Evolutionary conservation across 2,797 vertebrate genomes (phyloP).

Genomic region (Pampus argenteus): DNA sequence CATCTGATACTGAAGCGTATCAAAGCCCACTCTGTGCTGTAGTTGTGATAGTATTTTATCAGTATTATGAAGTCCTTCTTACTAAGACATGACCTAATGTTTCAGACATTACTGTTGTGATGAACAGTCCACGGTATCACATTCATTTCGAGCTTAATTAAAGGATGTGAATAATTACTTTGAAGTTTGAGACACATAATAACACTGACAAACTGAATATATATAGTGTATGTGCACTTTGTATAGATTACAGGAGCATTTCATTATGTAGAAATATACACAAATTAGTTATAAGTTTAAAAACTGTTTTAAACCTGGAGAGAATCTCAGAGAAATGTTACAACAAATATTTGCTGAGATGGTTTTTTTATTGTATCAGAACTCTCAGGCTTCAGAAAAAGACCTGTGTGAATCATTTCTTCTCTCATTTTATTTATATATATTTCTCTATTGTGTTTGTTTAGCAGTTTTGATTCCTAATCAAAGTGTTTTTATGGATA

Average conservation of each 20-base stretch:
- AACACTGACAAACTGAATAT: conserved; percentile 6
- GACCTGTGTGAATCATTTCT: conserved; percentile 22
- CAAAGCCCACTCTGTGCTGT: conserved; percentile 33
- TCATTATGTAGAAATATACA: conserved; percentile 6
- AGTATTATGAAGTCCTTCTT: conserved; percentile 29
- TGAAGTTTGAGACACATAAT: conserved; percentile 16
- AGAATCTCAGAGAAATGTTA: conserved; percentile 12
- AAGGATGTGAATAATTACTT: conserved; percentile 4
- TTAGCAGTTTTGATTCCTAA: conserved; percentile 39
- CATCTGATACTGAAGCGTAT: conserved; percentile 37
- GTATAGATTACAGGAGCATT: conserved; percentile 6
- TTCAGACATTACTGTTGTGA: conserved; percentile 25
- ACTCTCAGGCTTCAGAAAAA: conserved; percentile 43
- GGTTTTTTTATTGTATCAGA: conserved; percentile 44
- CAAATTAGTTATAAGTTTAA: conserved; percentile 1
- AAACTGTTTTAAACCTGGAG: not conserved
- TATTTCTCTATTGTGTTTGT: conserved; percentile 40
- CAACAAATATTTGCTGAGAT: conserved; percentile 36
- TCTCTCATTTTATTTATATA: conserved; percentile 61
- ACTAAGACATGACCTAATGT: conserved; percentile 18
- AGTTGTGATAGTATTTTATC: conserved; percentile 29
- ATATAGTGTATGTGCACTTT: conserved; percentile 2
- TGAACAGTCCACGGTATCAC: not conserved
- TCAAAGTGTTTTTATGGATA: conserved; percentile 37
- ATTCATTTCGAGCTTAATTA: not conserved